These are phyloP conservation scores for Neolamprologus sp. DNA, from an alignment of 2,113 vertebrate genomes.

Conservation along the genomic window DNA sequence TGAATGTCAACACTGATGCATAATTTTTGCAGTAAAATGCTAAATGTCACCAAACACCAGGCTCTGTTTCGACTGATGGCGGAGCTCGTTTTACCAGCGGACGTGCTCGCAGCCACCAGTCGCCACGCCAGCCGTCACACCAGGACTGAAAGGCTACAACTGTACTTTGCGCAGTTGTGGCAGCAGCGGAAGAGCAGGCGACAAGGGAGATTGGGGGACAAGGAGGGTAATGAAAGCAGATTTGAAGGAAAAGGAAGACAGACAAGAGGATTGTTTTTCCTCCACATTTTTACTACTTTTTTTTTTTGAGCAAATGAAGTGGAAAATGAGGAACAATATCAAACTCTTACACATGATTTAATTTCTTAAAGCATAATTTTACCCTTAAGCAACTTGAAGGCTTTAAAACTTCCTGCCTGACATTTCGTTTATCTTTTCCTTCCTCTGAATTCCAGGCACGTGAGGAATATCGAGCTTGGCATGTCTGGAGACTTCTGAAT, in stretches of 20 bases:
- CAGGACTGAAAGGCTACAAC: conserved; percentile 6
- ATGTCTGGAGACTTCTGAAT: background rate
- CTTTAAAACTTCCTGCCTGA: background rate
- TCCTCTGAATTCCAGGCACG: background rate
- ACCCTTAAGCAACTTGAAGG: background rate
- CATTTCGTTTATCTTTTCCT: background rate
- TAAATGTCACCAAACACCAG: conserved; percentile 65
- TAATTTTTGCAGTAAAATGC: conserved; percentile 53
- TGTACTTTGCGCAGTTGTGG: conserved; percentile 22
- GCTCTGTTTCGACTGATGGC: conserved; percentile 8
- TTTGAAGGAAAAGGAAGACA: background rate
- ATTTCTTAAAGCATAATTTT: background rate
- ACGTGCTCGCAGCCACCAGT: conserved; percentile 16
- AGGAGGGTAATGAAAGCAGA: conserved; percentile 42
- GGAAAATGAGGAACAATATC: background rate
- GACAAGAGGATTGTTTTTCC: background rate
- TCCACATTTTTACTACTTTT: background rate
- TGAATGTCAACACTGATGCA: conserved; percentile 65
- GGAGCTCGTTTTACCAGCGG: conserved; percentile 18
- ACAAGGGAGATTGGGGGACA: conserved; percentile 25
- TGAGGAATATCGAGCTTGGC: background rate
- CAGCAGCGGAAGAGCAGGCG: conserved; percentile 23
- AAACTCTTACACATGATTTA: background rate
- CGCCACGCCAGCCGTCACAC: conserved; percentile 29
- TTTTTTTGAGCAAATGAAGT: background rate